These are phyloP conservation scores for Cisticola juncidis DNA, from an alignment of 2,113 vertebrate species.

Conservation along the genomic window DNA sequence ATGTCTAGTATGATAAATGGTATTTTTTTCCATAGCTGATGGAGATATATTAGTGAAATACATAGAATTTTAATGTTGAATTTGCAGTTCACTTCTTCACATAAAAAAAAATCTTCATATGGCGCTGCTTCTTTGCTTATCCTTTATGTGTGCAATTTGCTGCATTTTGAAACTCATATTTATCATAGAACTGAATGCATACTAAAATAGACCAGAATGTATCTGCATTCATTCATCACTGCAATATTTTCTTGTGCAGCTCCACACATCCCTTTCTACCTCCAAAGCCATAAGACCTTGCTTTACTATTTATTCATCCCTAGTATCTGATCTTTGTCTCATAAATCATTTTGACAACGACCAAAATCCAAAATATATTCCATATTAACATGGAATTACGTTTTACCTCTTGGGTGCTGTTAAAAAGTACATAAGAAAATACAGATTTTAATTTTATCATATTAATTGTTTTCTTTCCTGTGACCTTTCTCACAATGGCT, in stretches of 20 bases:
- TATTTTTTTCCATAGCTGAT: background rate
- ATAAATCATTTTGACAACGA: background rate
- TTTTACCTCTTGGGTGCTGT: background rate
- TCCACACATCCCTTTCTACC: background rate
- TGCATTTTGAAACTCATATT: background rate
- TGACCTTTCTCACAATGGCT: background rate
- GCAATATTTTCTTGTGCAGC: background rate
- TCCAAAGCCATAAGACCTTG: background rate
- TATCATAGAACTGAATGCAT: background rate
- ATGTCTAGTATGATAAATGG: background rate
- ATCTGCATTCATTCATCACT: conserved; percentile 2
- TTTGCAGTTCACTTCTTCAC: background rate
- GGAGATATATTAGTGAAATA: background rate
- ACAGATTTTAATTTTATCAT: background rate
- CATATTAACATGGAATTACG: background rate
- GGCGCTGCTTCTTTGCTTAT: background rate
- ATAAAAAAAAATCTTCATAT: background rate
- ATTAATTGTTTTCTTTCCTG: background rate
- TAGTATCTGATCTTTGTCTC: background rate
- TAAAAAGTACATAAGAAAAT: background rate
- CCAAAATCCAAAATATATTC: background rate
- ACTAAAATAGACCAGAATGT: background rate
- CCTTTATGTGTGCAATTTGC: conserved; percentile 17
- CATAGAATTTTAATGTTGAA: background rate
- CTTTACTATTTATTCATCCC: background rate